Conservation (phyloP, 1,140 invertebrate species). For the Diachasmimorpha longicaudata region DNA sequence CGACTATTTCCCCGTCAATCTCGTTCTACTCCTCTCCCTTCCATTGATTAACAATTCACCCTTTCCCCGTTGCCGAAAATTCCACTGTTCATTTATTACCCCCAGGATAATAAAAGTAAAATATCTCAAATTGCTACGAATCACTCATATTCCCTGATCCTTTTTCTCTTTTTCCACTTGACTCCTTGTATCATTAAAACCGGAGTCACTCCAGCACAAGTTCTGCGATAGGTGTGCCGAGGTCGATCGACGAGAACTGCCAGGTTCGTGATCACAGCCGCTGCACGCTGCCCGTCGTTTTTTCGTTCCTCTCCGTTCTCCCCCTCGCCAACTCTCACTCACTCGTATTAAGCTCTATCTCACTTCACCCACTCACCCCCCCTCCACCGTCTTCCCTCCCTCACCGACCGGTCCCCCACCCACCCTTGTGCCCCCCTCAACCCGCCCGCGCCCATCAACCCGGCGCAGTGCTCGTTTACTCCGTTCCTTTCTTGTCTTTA, state of each 20-base stretch:
- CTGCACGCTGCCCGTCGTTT: constrained; percentile 15
- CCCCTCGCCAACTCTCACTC: constrained; percentile 1
- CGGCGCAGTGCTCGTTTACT: not conserved
- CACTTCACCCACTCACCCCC: not conserved
- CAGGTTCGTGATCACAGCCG: constrained; percentile 18
- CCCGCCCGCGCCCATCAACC: not conserved
- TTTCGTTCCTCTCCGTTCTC: constrained; percentile 4
- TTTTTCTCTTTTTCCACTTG: not conserved
- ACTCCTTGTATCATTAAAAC: not conserved
- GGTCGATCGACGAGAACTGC: constrained; percentile 26
- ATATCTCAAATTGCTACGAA: not conserved
- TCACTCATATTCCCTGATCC: not conserved
- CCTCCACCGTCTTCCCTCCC: not conserved
- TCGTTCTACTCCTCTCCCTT: not conserved
- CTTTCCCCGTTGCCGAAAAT: not conserved
- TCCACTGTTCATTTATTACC: no score
- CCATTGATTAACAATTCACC: not conserved
- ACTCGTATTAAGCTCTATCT: not conserved
- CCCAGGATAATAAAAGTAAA: no score
- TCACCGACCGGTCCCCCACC: not conserved
- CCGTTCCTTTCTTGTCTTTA: constrained; percentile 13
- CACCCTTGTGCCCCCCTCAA: not conserved
- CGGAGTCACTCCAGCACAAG: not conserved
- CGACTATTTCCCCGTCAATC: no score
- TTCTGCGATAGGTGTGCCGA: constrained; percentile 17